Evolutionary conservation across 2,113 vertebrate genomes (phyloP), one percentile per base, ranked within the genome.

Genomic region (Pagrus major): DNA sequence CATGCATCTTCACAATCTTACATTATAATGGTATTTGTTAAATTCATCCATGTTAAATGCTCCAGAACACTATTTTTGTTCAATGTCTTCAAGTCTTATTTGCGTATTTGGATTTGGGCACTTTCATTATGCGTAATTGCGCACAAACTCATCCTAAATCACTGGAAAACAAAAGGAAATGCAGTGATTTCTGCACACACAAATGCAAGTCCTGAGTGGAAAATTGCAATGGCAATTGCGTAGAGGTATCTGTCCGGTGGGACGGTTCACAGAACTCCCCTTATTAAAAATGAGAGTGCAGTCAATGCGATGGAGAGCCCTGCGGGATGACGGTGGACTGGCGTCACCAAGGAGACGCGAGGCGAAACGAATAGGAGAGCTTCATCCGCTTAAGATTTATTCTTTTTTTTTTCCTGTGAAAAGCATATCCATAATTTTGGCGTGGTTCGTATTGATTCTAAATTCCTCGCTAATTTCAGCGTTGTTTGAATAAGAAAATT

Each of bases 321-420:
- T 25, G 33, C 83, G 73, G 84, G 93, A 93, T 94, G 90, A 93
- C 90, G 91, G 86, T 82, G 79, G 77, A 89, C 86, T 91, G 91
- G 92, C 94, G 93, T 95, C 94, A 94, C 89, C 82, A 71, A 78
- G 83, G 88, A 93, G 90, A 92, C 89, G 86, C 87, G 89, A 89
- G 89, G 90, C 89, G 77, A 91, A 87, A 80, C 79, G 83, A 93
- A 92, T 87, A 74, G 76, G 82, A 90, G 81, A 86, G 78, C 86
- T 84, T 64, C 29, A 61, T 73, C 66, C 66, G 67, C 82, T 82
- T 80, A 83, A 84, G 41, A 86, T 89, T 51, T 85, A 65, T 86
- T 86, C 73, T 74, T 49, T 42, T 64, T 59, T 60, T 31, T 20
- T 33, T 10, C 9, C 44, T 64, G 41, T 63, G 27, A 74, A 83